Evolutionary conservation across 2,888 invertebrate genomes (phyloP).

Genomic region (Nomada hirtipes): DNA sequence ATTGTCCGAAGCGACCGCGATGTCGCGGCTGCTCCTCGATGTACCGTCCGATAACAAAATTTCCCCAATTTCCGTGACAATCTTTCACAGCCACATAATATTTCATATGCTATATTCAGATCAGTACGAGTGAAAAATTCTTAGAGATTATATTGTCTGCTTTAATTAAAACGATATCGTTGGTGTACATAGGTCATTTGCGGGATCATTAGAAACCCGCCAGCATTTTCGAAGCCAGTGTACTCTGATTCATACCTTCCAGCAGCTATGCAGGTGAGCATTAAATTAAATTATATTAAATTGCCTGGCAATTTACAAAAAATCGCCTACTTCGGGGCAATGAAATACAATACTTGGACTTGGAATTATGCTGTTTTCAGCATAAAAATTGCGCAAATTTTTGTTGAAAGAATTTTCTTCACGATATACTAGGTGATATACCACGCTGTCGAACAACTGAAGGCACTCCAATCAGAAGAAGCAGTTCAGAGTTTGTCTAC

Average conservation of each 20-base stretch:
- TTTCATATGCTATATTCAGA: too few relatives aligned
- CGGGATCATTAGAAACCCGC: slow-evolving; percentile 74
- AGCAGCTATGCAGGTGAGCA: slow-evolving; percentile 88
- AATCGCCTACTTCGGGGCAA: too few relatives aligned
- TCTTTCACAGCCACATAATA: too few relatives aligned
- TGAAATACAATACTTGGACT: too few relatives aligned
- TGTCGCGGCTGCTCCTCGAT: neutral
- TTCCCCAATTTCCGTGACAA: neutral
- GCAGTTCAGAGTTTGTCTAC: slow-evolving; percentile 32
- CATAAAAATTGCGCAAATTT: too few relatives aligned
- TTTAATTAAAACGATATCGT: slow-evolving; percentile 41
- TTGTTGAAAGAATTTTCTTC: neutral
- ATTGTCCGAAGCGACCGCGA: neutral
- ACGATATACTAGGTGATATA: slow-evolving; percentile 76
- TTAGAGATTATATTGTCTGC: neutral
- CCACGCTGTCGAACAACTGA: slow-evolving; percentile 79
- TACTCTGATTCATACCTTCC: slow-evolving; percentile 88
- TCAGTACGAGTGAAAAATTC: too few relatives aligned
- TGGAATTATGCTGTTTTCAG: too few relatives aligned
- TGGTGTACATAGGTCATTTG: slow-evolving; percentile 65
- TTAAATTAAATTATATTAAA: neutral
- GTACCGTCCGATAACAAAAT: neutral
- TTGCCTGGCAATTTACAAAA: too few relatives aligned
- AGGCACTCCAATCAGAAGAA: slow-evolving; percentile 72
- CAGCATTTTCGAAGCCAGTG: slow-evolving; percentile 82